These are phyloP conservation scores for Stictocephala bisonia DNA, from an alignment of 2,888 invertebrate species.

Conservation along the genomic window DNA sequence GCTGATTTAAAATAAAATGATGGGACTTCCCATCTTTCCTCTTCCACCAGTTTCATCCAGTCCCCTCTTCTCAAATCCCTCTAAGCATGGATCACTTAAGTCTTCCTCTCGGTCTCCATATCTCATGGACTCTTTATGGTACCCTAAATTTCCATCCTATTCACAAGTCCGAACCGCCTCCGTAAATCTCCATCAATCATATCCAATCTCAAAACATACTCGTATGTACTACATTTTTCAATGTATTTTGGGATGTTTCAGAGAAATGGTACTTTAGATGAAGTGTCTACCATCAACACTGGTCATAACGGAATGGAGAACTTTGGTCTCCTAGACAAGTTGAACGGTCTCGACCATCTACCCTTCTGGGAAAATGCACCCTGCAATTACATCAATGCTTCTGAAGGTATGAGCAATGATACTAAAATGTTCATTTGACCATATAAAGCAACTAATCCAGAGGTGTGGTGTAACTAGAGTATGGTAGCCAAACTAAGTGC, in stretches of 20 bases:
- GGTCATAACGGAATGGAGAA: slow-evolving; percentile 80
- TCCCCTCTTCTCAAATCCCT: no score
- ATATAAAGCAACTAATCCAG: neutral
- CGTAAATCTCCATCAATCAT: neutral
- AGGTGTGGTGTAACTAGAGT: neutral
- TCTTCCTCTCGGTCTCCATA: no score
- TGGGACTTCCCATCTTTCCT: no score
- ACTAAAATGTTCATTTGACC: neutral
- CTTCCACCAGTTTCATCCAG: no score
- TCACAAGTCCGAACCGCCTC: neutral
- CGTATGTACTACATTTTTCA: neutral
- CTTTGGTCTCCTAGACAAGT: slow-evolving; percentile 79
- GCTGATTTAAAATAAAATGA: neutral
- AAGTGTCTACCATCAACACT: slow-evolving; percentile 83
- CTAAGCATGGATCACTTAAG: no score
- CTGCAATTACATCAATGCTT: slow-evolving; percentile 71
- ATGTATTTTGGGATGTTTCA: slow-evolving; percentile 63
- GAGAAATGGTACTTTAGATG: slow-evolving; percentile 85
- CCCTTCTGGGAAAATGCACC: slow-evolving; percentile 81
- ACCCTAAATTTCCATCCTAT: no score
- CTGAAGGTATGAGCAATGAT: slow-evolving; percentile 64
- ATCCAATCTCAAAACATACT: neutral
- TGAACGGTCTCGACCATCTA: slow-evolving; percentile 80
- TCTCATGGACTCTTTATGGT: no score
- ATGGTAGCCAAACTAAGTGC: no score